phyloP scores from a whole-genome alignment of 2,113 vertebrate species.

The Menura novaehollandiae region DNA sequence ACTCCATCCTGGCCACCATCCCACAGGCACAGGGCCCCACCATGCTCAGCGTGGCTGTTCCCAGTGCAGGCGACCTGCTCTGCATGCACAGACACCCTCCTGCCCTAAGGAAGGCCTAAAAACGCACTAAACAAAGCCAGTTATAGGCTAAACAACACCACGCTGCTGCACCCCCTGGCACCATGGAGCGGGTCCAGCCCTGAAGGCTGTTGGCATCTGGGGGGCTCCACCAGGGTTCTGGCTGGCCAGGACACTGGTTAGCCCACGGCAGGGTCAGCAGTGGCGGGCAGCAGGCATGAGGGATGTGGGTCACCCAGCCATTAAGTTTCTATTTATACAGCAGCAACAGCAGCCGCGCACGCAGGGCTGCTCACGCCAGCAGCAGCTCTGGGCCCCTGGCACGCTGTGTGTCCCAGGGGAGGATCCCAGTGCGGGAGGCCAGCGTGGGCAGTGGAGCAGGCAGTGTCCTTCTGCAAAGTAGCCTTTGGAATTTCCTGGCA shows the following conservation, averaged over 20 bases:
- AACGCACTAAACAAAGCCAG: background rate
- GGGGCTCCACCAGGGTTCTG: rapidly evolving
- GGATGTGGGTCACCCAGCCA: conserved; percentile 58
- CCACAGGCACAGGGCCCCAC: rapidly evolving
- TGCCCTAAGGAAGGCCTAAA: background rate
- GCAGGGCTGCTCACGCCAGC: background rate
- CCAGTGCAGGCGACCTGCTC: background rate
- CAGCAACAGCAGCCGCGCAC: background rate
- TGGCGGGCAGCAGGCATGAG: background rate
- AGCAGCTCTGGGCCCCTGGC: background rate
- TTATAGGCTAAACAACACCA: rapidly evolving
- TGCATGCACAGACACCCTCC: background rate
- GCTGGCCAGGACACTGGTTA: background rate
- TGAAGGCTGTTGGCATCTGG: background rate
- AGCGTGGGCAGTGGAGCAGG: background rate
- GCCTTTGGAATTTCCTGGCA: background rate
- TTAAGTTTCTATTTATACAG: conserved; percentile 46
- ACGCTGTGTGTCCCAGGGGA: background rate
- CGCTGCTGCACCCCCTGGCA: background rate
- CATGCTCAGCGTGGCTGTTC: rapidly evolving
- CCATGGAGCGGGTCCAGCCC: background rate
- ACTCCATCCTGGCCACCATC: background rate
- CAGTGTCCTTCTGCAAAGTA: background rate
- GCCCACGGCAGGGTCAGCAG: background rate
- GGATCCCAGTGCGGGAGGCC: background rate